Evolutionary conservation across 2,113 vertebrate genomes (phyloP).

Genomic region (Misgurnus anguillicaudatus): DNA sequence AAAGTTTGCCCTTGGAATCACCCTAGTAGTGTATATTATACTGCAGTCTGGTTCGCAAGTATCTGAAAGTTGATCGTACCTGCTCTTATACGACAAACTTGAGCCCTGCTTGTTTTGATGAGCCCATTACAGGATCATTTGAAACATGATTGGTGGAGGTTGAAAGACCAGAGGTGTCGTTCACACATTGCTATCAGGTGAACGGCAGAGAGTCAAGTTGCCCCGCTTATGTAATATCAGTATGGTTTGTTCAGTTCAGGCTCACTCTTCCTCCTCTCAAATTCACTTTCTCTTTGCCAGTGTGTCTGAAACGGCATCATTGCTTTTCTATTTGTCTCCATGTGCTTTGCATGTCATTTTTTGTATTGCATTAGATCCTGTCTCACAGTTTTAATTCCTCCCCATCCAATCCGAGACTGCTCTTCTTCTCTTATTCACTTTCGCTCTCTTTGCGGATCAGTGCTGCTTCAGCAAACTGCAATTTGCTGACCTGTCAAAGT

Average conservation of each 20-base stretch:
- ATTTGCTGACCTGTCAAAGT: constrained; percentile 47
- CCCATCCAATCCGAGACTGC: neutral
- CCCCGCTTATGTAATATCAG: constrained; percentile 37
- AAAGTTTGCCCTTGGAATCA: constrained; percentile 38
- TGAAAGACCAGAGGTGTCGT: constrained; percentile 45
- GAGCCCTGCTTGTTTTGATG: constrained; percentile 32
- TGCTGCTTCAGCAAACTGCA: constrained; percentile 49
- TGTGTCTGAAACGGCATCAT: neutral
- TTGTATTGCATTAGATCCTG: neutral
- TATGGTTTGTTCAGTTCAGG: neutral
- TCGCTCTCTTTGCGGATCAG: constrained; percentile 36
- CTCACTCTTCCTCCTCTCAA: neutral
- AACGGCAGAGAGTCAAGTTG: constrained; percentile 9
- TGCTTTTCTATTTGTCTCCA: too few relatives aligned
- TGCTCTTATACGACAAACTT: constrained; percentile 16
- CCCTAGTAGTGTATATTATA: constrained; percentile 19
- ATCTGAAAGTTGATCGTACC: constrained; percentile 33
- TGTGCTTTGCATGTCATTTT: neutral
- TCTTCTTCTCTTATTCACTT: neutral
- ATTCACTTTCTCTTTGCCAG: constrained; percentile 37
- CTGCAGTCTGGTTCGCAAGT: neutral
- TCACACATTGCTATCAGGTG: constrained; percentile 48
- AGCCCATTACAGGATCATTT: constrained; percentile 36
- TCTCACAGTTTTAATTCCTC: neutral
- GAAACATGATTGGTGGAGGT: constrained; percentile 46